A percentile compares a stretch with the other conserved stretches of the same genome.
These are phyloP conservation scores for Rhaphigaster nebulosa DNA, from an alignment of 2,888 invertebrate species.

Conservation along the genomic window DNA sequence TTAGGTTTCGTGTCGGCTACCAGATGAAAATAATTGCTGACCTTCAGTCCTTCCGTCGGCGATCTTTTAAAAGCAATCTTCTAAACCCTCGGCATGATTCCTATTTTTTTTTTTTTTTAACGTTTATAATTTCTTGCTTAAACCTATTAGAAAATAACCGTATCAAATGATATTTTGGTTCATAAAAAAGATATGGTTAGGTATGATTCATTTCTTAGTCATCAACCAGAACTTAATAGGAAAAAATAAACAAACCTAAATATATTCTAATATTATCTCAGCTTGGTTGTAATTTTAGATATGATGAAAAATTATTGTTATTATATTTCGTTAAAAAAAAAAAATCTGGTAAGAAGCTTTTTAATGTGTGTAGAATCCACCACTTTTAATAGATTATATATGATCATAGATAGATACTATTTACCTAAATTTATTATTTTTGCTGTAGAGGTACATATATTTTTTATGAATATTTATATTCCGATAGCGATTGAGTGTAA, in stretches of 20 bases:
- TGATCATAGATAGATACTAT: too few relatives aligned
- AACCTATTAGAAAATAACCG: neutral
- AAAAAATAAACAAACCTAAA: neutral
- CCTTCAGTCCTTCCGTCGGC: neutral
- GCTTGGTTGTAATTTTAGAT: neutral
- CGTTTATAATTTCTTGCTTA: neutral
- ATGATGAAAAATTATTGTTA: neutral
- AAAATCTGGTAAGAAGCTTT: too few relatives aligned
- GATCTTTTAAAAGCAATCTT: constrained; percentile 33
- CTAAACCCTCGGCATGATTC: neutral
- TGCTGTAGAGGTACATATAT: too few relatives aligned
- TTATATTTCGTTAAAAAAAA: too few relatives aligned
- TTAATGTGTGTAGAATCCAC: too few relatives aligned
- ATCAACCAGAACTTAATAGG: neutral
- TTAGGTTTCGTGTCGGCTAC: constrained; percentile 1
- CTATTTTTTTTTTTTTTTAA: neutral
- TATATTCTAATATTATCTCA: neutral
- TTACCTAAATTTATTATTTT: too few relatives aligned
- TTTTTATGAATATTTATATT: too few relatives aligned
- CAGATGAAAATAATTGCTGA: constrained; percentile 34
- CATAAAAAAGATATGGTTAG: neutral
- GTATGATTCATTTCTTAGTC: neutral
- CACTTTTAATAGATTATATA: too few relatives aligned
- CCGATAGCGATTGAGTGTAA: too few relatives aligned
- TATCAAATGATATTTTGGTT: neutral